phyloP scores from a whole-genome alignment of 2,888 invertebrate species.

The Leistus spinibarbis region DNA sequence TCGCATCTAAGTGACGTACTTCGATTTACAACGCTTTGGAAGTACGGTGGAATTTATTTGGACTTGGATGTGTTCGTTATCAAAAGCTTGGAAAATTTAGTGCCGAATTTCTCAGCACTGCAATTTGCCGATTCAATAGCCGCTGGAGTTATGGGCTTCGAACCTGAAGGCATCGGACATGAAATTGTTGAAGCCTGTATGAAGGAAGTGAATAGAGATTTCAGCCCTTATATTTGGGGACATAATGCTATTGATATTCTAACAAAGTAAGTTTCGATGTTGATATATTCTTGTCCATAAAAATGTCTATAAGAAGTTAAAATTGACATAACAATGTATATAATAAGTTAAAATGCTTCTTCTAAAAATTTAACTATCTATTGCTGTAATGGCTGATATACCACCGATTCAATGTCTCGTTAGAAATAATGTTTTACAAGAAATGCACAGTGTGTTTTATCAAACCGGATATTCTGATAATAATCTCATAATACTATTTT shows the following conservation, averaged over 20 bases:
- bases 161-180: not conserved
- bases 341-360: too few species aligned
- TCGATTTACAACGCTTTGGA: slow-evolving; percentile 71
- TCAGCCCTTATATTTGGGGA: not conserved
- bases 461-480: too few species aligned
- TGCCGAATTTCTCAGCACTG: slow-evolving; percentile 66
- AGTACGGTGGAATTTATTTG: slow-evolving; percentile 77
- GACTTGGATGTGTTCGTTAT: slow-evolving; percentile 76
- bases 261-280: not conserved
- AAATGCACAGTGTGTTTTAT: too few species aligned
- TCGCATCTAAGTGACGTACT: slow-evolving; percentile 70
- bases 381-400: too few species aligned
- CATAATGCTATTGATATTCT: not conserved
- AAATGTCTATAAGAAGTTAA: too few species aligned
- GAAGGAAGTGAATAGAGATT: not conserved
- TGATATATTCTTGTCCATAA: not conserved
- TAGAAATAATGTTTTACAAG: too few species aligned
- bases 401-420: too few species aligned
- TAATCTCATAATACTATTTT: too few species aligned
- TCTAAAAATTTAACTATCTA: too few species aligned
- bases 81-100: slow-evolving; percentile 62
- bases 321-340: too few species aligned
- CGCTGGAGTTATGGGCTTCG: slow-evolving; percentile 70
- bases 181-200: not conserved
- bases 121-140: slow-evolving; percentile 66